A percentile compares a stretch with the other conserved stretches of the same genome.
Conservation (phyloP, 2,888 invertebrate genomes). For the Dimorphilus gyrociliatus region DNA sequence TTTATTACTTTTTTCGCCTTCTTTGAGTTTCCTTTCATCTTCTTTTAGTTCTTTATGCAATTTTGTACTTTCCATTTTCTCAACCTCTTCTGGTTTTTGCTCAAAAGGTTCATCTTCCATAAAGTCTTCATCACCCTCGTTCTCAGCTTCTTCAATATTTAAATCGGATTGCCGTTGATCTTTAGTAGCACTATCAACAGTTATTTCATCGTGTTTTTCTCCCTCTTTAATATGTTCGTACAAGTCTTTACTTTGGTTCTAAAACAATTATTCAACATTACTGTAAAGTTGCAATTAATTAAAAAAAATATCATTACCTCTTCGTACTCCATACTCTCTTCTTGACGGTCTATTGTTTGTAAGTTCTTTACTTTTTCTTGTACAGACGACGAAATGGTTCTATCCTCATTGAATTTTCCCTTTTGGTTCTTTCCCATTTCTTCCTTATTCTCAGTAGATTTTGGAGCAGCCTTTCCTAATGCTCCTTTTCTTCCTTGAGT, state of each 20-base stretch:
- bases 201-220: conserved; percentile 35
- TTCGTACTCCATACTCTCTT: too few relatives aligned
- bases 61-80: conserved; percentile 38
- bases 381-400: too few relatives aligned
- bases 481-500: conserved; percentile 1
- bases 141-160: conserved; percentile 6
- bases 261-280: neutral
- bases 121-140: conserved; percentile 3
- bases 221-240: conserved; percentile 19
- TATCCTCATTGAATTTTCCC: neutral
- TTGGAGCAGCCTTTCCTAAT: conserved; percentile 2
- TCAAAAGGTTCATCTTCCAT: conserved; percentile 2
- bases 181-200: conserved; percentile 22
- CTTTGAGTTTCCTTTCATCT: neutral
- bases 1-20: too few relatives aligned
- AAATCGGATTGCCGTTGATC: conserved; percentile 18
- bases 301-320: too few relatives aligned
- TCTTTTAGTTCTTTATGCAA: neutral
- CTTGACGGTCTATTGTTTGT: too few relatives aligned
- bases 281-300: neutral
- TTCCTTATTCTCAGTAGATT: conserved; percentile 4
- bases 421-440: conserved; percentile 41
- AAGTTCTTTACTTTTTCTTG: too few relatives aligned
- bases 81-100: conserved; percentile 34
- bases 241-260: conserved; percentile 6